phyloP scores from a whole-genome alignment of 2,888 invertebrate genomes.

The Norana najaformis region DNA sequence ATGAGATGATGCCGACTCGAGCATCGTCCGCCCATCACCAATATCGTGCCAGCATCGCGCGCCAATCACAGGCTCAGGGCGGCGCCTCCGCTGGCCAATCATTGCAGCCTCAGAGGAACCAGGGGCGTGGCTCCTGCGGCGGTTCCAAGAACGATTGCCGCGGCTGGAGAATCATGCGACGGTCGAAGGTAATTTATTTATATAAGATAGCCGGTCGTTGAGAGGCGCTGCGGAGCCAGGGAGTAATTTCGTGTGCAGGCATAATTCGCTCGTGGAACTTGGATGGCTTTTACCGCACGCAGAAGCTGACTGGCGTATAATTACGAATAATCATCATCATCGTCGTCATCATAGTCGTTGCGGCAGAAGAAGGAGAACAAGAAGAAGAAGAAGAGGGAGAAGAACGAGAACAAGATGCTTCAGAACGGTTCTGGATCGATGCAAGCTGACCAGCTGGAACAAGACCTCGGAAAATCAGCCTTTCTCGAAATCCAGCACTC shows the following conservation, averaged over 20 bases:
- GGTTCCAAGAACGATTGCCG: background rate
- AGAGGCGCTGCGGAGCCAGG: background rate
- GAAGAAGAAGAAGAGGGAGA: background rate
- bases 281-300: background rate
- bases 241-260: background rate
- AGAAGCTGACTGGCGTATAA: background rate
- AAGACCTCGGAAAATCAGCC: background rate
- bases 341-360: background rate
- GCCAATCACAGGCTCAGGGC: background rate
- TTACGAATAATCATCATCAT: conserved; percentile 23
- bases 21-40: background rate
- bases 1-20: background rate
- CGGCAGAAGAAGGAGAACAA: background rate
- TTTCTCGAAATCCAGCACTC: background rate
- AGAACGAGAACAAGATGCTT: background rate
- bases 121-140: background rate
- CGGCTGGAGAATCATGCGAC: background rate
- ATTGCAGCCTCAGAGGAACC: background rate
- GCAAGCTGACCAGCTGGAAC: background rate
- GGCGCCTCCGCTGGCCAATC: background rate
- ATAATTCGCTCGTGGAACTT: background rate
- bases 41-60: background rate
- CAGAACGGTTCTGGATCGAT: conserved; percentile 1
- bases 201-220: conserved; percentile 7
- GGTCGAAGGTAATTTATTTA: conserved; percentile 1